Evolutionary conservation across 2,113 vertebrate genomes (phyloP), one percentile per base, ranked within the genome.

Genomic region (Pycnonotus jocosus): DNA sequence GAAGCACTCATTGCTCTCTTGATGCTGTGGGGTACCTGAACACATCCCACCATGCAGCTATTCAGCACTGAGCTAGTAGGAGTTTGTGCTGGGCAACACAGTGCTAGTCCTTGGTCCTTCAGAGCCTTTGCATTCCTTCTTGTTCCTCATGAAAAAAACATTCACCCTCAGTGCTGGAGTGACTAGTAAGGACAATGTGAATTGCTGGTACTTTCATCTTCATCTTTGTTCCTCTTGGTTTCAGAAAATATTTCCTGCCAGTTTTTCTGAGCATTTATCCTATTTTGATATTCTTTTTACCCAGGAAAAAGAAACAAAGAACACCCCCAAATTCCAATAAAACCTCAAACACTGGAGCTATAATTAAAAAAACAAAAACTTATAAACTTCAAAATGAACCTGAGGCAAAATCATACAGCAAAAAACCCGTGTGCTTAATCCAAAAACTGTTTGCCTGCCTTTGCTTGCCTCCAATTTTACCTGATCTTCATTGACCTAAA

Each of bases 381-480:
- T 94, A 40, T 7, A 94, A 92, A 92, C 82, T 95, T 90, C 80
- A 89, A 94, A 95, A 95, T 72, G 61, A 93, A 93, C 90, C 94
- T 81, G 65, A 81, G 93, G 96, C 90, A 77, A 94, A 95, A 92
- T 88, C 71, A 79, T 24, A 51, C 61, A 80, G 48, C 7, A 88
- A 92, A 88, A 93, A 88, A 66, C 6, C 45, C 5, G 0, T 51
- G 33, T 92, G 65, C 85, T 93, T 93, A 88, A 78, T 96, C 87
- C 85, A 95, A 92, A 93, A 68, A 78, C 76, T 56, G 33, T 83
- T 92, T 95, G 85, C 93, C 78, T 97, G 97, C 86, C 95, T 96
- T 97, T 93, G 93, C 95, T 97, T 96, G 96, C 66, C 95, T 96
- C 56, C 80, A 76, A 70, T 86, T 97, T 95, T 96, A 90, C 84